Conservation (phyloP, 2,113 vertebrate species). For the Camelus bactrianus region DNA sequence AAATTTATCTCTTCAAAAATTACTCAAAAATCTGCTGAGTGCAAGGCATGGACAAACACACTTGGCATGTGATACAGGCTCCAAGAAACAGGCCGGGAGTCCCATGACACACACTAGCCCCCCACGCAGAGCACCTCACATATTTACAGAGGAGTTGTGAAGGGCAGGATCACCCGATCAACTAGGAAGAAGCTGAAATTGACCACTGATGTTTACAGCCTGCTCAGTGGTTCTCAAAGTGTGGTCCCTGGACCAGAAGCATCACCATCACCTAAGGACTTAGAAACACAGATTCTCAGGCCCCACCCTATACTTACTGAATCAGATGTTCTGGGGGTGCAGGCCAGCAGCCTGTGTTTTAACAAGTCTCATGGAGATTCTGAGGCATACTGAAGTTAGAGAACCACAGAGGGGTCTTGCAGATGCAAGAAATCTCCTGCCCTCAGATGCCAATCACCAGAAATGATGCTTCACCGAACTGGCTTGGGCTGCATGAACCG, state of each 20-base stretch:
- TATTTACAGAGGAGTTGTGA: background rate
- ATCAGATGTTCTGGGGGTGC: background rate
- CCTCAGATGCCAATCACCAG: background rate
- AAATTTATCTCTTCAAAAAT: background rate
- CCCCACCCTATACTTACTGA: background rate
- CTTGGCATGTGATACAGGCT: background rate
- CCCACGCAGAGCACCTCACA: background rate
- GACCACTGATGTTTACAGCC: background rate
- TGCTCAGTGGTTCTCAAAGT: background rate
- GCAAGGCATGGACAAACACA: background rate
- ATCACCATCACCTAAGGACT: background rate
- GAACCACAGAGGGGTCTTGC: background rate
- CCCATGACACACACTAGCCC: accelerated
- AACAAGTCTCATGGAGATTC: background rate
- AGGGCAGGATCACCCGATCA: background rate
- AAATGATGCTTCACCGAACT: accelerated
- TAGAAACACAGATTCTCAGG: background rate
- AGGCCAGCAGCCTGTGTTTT: background rate
- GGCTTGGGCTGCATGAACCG: background rate
- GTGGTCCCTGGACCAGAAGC: background rate
- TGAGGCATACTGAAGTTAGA: background rate
- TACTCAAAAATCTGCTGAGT: background rate
- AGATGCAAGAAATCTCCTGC: background rate
- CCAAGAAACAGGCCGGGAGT: background rate
- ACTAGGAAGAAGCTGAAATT: background rate